phyloP scores from a whole-genome alignment of 2,888 invertebrate genomes.

The Drosophila atripex region DNA sequence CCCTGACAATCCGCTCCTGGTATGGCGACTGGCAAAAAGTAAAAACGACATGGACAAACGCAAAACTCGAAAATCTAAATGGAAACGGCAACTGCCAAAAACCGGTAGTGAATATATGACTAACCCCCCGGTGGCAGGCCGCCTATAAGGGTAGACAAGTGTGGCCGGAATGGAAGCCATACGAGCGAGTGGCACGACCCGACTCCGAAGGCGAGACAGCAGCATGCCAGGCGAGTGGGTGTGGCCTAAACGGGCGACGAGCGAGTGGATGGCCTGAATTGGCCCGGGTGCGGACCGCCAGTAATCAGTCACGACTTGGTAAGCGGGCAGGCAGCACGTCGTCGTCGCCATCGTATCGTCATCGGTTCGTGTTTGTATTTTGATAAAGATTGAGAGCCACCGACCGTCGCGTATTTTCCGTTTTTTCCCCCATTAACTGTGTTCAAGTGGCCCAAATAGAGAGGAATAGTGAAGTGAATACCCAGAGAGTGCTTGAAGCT shows the following conservation, averaged over 20 bases:
- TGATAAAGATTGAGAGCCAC: conserved; percentile 14
- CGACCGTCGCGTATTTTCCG: conserved; percentile 54
- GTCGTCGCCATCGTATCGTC: conserved; percentile 63
- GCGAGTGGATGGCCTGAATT: conserved; percentile 29
- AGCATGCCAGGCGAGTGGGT: conserved; percentile 37
- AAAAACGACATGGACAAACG: conserved; percentile 54
- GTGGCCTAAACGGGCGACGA: conserved; percentile 45
- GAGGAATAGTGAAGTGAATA: conserved; percentile 21
- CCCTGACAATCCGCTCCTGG: conserved; percentile 30
- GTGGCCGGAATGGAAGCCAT: conserved; percentile 1
- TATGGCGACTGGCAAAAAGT: conserved; percentile 37
- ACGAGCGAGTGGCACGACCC: conserved; percentile 3
- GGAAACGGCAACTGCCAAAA: conserved; percentile 60
- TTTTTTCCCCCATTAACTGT: conserved; percentile 28
- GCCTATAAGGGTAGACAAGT: conserved; percentile 49
- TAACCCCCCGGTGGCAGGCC: conserved; percentile 54
- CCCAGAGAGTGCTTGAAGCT: conserved; percentile 1
- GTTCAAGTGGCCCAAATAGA: neutral
- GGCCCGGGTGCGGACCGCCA: conserved; percentile 49
- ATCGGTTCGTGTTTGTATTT: conserved; percentile 35
- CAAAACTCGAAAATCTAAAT: conserved; percentile 43
- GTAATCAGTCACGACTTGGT: conserved; percentile 81
- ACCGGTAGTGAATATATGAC: conserved; percentile 68
- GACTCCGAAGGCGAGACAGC: conserved; percentile 43
- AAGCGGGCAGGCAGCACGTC: conserved; percentile 77